A percentile compares a stretch with the other conserved stretches of the same genome.
Evolutionary conservation across 92 coral and sea anemone genomes (phyloP).

Genomic region (Palythoa caribaeorum): DNA sequence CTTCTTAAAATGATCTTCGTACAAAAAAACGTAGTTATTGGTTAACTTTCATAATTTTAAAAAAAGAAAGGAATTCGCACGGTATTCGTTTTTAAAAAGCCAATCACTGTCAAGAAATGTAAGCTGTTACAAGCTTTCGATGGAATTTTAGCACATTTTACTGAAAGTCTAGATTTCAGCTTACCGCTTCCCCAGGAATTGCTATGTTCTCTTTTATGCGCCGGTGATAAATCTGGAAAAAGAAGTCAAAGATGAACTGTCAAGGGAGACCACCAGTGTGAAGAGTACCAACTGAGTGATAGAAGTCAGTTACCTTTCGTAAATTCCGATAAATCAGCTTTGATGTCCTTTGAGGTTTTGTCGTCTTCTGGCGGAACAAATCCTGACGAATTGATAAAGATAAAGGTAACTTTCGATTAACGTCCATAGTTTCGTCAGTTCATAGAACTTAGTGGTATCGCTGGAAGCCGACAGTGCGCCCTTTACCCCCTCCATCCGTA

Average conservation of each 20-base stretch:
- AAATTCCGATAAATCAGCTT: constrained; percentile 7
- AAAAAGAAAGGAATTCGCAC: no score
- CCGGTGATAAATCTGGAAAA: neutral
- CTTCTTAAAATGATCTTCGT: no score
- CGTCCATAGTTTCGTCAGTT: no score
- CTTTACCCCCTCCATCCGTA: no score
- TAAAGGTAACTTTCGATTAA: no score
- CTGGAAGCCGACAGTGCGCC: no score
- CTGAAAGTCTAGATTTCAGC: neutral
- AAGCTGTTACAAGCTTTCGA: neutral
- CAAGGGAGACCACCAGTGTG: neutral
- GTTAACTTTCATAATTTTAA: no score
- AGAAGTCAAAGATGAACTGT: neutral
- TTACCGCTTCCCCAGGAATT: constrained; percentile 27
- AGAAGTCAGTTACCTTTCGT: neutral
- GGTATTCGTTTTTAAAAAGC: no score
- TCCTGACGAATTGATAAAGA: neutral
- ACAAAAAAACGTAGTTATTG: no score
- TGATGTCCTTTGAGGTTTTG: neutral
- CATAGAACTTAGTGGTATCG: no score
- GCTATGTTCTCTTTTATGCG: constrained; percentile 1
- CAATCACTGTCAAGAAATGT: no score
- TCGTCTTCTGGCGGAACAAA: constrained; percentile 29
- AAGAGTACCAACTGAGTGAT: neutral
- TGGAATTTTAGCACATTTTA: neutral